Evolutionary conservation across 2,797 vertebrate species (phyloP).

Genomic region (Gastrophryne carolinensis): DNA sequence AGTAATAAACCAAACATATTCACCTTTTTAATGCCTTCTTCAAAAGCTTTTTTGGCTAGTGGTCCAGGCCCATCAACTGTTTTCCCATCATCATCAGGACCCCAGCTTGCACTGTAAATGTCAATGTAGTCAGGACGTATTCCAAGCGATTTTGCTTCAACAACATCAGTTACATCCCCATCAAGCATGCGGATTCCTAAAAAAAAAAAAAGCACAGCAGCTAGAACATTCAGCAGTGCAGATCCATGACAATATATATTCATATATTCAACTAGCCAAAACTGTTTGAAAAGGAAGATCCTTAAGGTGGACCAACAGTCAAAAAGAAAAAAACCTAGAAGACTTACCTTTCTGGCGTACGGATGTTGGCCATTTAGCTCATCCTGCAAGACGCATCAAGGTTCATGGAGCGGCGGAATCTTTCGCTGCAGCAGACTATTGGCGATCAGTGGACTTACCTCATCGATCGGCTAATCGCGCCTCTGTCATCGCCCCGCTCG

Average conservation of each 20-base stretch:
- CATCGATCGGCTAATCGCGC: too few species aligned
- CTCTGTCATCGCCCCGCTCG: too few species aligned
- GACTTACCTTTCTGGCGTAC: too few species aligned
- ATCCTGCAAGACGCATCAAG: too few species aligned
- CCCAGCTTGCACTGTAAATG: slow-evolving; percentile 80
- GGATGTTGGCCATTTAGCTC: too few species aligned
- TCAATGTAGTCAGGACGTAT: slow-evolving; percentile 77
- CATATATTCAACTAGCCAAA: neutral
- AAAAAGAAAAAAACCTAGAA: too few species aligned
- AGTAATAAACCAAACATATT: slow-evolving; percentile 38
- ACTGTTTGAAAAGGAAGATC: neutral
- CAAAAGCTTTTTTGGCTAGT: slow-evolving; percentile 77
- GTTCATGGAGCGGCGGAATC: too few species aligned
- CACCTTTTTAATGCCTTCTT: slow-evolving; percentile 90
- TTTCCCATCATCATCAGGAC: slow-evolving; percentile 76
- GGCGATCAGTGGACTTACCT: too few species aligned
- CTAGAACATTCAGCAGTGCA: slow-evolving; percentile 51
- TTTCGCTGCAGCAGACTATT: too few species aligned
- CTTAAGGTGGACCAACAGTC: too few species aligned
- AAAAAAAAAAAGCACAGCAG: slow-evolving; percentile 59
- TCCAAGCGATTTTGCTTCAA: slow-evolving; percentile 78
- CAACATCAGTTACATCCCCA: slow-evolving; percentile 76
- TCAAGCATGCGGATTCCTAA: slow-evolving; percentile 80
- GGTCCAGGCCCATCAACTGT: slow-evolving; percentile 76
- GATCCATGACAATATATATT: neutral